Evolutionary conservation across 2,888 invertebrate species (phyloP), one percentile per base, ranked within the genome.

Genomic region (Brachypalpus laphriformis): DNA sequence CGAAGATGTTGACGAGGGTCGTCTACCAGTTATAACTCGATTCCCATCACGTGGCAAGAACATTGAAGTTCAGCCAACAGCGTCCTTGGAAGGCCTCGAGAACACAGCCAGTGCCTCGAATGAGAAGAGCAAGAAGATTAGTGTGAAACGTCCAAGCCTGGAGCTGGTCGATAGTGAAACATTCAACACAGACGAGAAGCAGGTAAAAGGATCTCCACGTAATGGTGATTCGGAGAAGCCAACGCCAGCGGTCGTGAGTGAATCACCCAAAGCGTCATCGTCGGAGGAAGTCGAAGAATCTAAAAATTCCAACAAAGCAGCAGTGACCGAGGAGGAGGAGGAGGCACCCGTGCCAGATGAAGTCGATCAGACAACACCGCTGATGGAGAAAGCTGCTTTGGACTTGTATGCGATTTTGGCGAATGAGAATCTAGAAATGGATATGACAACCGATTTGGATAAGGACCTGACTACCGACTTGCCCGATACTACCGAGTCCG

Each of bases 21-120:
- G 97, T 87, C 92, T 97, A 86, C 97, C 97, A 1, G 94, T 95
- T n/a, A 96, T 95, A 89, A 97, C 97, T n/a, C 94, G 97, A 87
- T 97, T 97, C 91, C 96, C 96, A 82, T 96, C 96, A 51, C 95
- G 95, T 77, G 94, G 95, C 87, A 91, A 90, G 86, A 90, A 90
- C 59, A 89, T 89, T 90, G 93, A 88, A 91, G 93, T 90, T 22
- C 89, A 88, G 90, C 93, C 87, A 89, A 94, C 90, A 90, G 93
- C 91, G 88, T 95, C 89, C 92, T 93, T 90, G 40, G 94, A 95
- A 83, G 94, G 94, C 22, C 93, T 94, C 88, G 94, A 95, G 87
- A 94, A 93, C 91, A 90, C 90, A 9, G 90, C 90, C 0, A 83
- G 72, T 5, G 70, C 76, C 1, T 71, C 75, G 4, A 86, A 75